Conservation (phyloP, 2,888 invertebrate genomes). For the Leucophenga maculata region DNA sequence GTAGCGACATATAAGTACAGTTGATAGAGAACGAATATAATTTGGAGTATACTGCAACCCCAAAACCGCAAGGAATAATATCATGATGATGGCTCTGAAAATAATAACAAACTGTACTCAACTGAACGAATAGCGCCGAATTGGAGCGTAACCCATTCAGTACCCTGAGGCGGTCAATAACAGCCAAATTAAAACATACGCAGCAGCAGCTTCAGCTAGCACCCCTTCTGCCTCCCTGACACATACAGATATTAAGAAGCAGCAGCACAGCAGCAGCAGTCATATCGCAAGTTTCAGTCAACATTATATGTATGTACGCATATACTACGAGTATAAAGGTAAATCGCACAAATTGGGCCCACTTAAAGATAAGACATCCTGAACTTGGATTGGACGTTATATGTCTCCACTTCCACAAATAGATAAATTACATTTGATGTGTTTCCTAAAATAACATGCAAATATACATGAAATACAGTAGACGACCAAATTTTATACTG, state of each 20-base stretch:
- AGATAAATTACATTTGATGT: too few relatives aligned
- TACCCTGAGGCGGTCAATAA: constrained; percentile 56
- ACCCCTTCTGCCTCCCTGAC: too few relatives aligned
- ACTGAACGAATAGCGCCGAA: constrained; percentile 13
- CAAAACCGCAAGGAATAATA: constrained; percentile 31
- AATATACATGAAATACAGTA: too few relatives aligned
- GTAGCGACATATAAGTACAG: constrained; percentile 30
- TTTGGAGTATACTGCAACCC: too few relatives aligned
- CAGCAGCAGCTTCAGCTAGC: constrained; percentile 37
- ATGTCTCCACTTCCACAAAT: too few relatives aligned
- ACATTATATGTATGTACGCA: constrained; percentile 4
- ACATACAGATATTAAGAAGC: too few relatives aligned
- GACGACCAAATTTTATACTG: too few relatives aligned
- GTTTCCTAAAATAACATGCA: too few relatives aligned
- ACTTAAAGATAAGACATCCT: too few relatives aligned
- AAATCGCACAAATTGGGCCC: neutral
- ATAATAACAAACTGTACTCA: constrained; percentile 22
- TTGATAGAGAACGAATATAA: too few relatives aligned
- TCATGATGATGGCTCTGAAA: neutral
- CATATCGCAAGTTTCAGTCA: neutral
- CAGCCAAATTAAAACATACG: constrained; percentile 61
- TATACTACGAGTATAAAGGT: neutral
- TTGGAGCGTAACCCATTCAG: constrained; percentile 47
- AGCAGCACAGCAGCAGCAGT: neutral
- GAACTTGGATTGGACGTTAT: too few relatives aligned